These are phyloP conservation scores for Nycteola revayana DNA, from an alignment of 2,888 invertebrate species.

Conservation along the genomic window DNA sequence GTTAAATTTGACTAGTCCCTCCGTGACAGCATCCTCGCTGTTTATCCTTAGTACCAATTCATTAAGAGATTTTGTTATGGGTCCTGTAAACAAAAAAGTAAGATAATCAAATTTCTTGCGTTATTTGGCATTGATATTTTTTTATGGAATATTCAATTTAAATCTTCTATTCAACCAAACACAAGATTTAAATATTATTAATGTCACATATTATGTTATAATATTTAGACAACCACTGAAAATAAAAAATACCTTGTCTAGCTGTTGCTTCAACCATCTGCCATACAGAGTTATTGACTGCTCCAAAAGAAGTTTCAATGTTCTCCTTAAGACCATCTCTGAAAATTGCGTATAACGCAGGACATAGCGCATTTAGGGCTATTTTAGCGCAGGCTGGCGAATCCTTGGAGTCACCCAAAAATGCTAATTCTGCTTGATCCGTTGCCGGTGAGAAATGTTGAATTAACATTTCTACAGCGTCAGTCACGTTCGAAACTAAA, in stretches of 20 bases:
- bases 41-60: constrained; percentile 92
- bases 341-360: constrained; percentile 91
- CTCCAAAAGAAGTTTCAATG: constrained; percentile 92
- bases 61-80: constrained; percentile 91
- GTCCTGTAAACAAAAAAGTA: constrained; percentile 69
- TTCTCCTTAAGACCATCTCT: constrained; percentile 92
- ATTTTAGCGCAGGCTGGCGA: constrained; percentile 87
- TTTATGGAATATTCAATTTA: too few relatives aligned
- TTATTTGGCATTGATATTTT: too few relatives aligned
- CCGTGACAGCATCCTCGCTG: constrained; percentile 90
- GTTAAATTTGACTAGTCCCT: constrained; percentile 93
- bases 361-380: constrained; percentile 89
- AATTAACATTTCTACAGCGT: constrained; percentile 88
- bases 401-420: constrained; percentile 81
- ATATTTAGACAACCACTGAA: not conserved
- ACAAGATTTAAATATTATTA: too few relatives aligned
- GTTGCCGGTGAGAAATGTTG: constrained; percentile 86
- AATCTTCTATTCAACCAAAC: too few relatives aligned
- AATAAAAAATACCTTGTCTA: constrained; percentile 84
- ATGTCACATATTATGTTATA: too few relatives aligned
- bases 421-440: constrained; percentile 83
- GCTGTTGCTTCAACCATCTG: constrained; percentile 94
- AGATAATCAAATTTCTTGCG: too few relatives aligned
- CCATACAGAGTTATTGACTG: constrained; percentile 94
- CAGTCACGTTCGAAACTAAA: constrained; percentile 87